Evolutionary conservation across 2,888 invertebrate species (phyloP), one percentile per base, ranked within the genome.

Genomic region (Fabriciana adippe): DNA sequence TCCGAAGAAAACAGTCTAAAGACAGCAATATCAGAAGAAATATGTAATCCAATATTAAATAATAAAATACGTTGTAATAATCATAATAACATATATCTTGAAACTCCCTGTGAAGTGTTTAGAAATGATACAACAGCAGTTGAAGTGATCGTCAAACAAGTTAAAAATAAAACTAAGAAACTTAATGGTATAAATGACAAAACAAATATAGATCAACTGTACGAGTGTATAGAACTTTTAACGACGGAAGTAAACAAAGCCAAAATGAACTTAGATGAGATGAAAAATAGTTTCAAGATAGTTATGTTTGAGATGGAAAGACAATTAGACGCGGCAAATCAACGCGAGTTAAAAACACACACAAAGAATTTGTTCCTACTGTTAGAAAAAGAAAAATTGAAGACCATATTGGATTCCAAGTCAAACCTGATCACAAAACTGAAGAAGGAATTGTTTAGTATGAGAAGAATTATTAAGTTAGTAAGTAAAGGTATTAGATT

Each of bases 371-470:
- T 88, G 59, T 67, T 72, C 11, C 70, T 89, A 64, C 84, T 83
- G 70, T 72, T 92, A 53, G 91, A 92, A 64, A 90, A 89, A 61
- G 87, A 89, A 69, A 92, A 89, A 76, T 73, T 90, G 21, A 84
- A 78, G 67, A 76, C 81, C 18, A 65, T 85, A 15, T 72, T 90
- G n/a, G 80, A 82, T 6, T 85, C 83, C 1, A 90, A 88, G 78
- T 76, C 81, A 14, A 85, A 81, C 73, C 72, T 87, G 57, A 70
- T 87, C 2, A 73, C 70, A 16, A 88, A 81, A 76, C 74, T 90
- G 18, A 85, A 82, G 72, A 88, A 82, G 56, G 90, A 91, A 74
- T 70, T 90, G 63, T 59, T 71, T 1, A 81, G 69, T 59, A 79
- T 89, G 76, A 90, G 82, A 69, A 78, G 82, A 6, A 73, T 85